Evolutionary conservation across 2,113 vertebrate species (phyloP).

Genomic region (Casuarius casuarius): DNA sequence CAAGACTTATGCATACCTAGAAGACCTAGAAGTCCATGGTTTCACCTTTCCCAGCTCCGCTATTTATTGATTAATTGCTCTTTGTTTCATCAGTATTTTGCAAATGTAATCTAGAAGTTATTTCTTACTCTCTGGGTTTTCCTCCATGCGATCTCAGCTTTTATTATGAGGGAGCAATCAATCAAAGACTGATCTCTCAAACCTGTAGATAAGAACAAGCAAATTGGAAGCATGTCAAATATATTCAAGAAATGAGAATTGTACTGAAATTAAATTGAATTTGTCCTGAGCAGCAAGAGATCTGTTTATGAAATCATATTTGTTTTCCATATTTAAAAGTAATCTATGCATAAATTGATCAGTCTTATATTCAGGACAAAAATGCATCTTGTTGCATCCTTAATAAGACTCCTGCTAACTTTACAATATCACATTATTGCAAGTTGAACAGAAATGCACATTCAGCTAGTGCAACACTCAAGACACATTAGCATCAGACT

Average conservation of each 20-base stretch:
- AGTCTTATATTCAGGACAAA: neutral
- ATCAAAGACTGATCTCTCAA: neutral
- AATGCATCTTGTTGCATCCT: neutral
- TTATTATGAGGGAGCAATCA: neutral
- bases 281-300: neutral
- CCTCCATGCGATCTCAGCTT: neutral
- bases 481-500: neutral
- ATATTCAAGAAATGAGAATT: neutral
- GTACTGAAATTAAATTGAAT: neutral
- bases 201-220: neutral
- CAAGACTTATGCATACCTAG: neutral
- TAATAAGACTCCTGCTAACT: neutral
- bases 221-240: neutral
- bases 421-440: neutral
- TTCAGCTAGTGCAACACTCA: neutral
- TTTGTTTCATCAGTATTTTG: neutral
- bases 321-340: neutral
- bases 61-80: neutral
- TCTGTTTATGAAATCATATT: neutral
- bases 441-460: neutral
- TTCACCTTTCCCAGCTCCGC: neutral
- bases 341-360: neutral
- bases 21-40: neutral
- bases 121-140: neutral
- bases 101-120: neutral